These are phyloP conservation scores for Trypoxylus dichotomus DNA, from an alignment of 1,140 invertebrate genomes.

Conservation along the genomic window DNA sequence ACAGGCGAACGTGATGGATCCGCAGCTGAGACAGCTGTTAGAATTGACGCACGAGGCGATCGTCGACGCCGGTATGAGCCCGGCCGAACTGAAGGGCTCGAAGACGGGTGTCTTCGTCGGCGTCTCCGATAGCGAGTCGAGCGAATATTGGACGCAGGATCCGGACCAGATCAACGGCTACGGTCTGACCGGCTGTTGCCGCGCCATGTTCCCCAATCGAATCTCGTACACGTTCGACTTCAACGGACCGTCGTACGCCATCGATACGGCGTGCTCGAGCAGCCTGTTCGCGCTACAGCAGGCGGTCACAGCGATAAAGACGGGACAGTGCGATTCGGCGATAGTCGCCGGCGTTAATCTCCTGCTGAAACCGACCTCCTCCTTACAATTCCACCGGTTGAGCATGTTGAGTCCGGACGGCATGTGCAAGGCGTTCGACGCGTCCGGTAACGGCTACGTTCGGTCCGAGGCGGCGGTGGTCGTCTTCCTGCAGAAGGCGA, in stretches of 20 bases:
- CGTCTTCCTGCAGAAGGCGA: conserved; percentile 78
- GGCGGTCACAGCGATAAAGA: conserved; percentile 78
- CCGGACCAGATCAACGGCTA: conserved; percentile 86
- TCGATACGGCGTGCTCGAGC: conserved; percentile 96
- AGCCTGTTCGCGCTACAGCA: conserved; percentile 87
- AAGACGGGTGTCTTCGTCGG: conserved; percentile 92
- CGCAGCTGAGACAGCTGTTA: conserved; percentile 79
- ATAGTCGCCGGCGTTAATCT: conserved; percentile 86
- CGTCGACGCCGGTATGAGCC: conserved; percentile 90
- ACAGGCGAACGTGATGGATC: conserved; percentile 20
- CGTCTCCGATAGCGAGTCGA: conserved; percentile 82
- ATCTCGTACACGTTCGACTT: conserved; percentile 96
- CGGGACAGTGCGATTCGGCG: conserved; percentile 88
- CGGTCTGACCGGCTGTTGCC: conserved; percentile 86
- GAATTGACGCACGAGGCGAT: conserved; percentile 95
- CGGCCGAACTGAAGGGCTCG: conserved; percentile 73
- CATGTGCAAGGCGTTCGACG: conserved; percentile 92
- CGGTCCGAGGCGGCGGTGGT: conserved; percentile 85
- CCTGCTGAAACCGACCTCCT: conserved; percentile 82
- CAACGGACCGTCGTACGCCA: conserved; percentile 83
- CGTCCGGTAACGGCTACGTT: conserved; percentile 88
- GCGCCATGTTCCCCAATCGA: conserved; percentile 96
- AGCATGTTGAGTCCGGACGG: conserved; percentile 90
- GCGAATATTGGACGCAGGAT: conserved; percentile 77
- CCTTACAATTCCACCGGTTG: conserved; percentile 90